These are phyloP conservation scores for Drosophila carrolli DNA, from an alignment of 1,140 invertebrate species.

Conservation along the genomic window DNA sequence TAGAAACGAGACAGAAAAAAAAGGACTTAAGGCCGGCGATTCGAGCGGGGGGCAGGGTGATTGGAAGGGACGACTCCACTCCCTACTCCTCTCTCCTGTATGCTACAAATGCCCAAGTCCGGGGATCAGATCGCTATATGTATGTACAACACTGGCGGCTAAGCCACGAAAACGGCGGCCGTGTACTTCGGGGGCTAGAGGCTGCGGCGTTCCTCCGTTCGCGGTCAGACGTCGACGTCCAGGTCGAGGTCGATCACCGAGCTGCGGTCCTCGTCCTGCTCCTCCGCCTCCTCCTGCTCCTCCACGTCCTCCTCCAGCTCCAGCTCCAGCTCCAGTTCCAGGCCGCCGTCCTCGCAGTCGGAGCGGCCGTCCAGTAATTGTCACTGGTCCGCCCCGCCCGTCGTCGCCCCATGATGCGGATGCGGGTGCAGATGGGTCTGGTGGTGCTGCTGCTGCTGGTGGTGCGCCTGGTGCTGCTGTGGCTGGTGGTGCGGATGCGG, in stretches of 20 bases:
- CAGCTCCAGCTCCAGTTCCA: conserved; percentile 43
- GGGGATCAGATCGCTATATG: conserved; percentile 18
- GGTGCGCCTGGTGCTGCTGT: conserved; percentile 32
- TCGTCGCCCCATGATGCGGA: conserved; percentile 30
- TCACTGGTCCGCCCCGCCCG: conserved; percentile 78
- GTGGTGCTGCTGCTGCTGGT: conserved; percentile 29
- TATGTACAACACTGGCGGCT: conserved; percentile 5
- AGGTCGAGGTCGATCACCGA: conserved; percentile 82
- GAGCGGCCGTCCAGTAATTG: conserved; percentile 83
- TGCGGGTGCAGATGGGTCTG: conserved; percentile 35
- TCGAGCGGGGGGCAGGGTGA: background rate
- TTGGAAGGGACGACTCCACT: too few species aligned
- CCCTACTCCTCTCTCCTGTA: background rate
- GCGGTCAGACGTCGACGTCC: conserved; percentile 83
- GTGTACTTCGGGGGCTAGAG: conserved; percentile 54
- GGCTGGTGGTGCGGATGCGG: conserved; percentile 25
- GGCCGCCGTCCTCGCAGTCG: conserved; percentile 70
- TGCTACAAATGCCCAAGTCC: conserved; percentile 34
- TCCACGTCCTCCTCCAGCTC: conserved; percentile 44
- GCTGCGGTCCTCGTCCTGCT: conserved; percentile 72
- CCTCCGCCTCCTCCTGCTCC: conserved; percentile 46
- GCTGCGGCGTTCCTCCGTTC: conserved; percentile 46
- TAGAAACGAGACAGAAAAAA: conserved; percentile 16
- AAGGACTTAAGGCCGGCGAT: background rate
- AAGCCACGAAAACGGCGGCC: conserved; percentile 18